These are phyloP conservation scores for Apodemia hepburni DNA, from an alignment of 2,888 invertebrate genomes.

Conservation along the genomic window DNA sequence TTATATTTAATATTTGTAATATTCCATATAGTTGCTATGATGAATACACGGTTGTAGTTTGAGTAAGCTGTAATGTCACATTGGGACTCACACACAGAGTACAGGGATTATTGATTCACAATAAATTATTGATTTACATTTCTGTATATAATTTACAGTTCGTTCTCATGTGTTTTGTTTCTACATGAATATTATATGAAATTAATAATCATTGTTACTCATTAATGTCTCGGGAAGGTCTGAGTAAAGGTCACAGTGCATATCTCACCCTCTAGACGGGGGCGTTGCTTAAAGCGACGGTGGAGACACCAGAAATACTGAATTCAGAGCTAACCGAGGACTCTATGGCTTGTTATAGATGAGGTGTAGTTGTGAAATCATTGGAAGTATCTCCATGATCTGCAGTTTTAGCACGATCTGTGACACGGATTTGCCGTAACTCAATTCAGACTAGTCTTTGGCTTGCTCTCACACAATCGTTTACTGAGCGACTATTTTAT, in stretches of 20 bases:
- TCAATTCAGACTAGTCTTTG: conserved; percentile 92
- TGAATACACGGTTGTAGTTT: conserved; percentile 39
- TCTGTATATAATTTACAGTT: not conserved
- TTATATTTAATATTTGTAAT: too few species aligned
- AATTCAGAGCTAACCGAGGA: conserved; percentile 70
- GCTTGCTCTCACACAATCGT: conserved; percentile 66
- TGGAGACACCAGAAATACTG: conserved; percentile 85
- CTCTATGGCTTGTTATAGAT: conserved; percentile 45
- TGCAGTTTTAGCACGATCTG: conserved; percentile 87
- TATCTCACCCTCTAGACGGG: conserved; percentile 82
- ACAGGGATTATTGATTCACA: conserved; percentile 43
- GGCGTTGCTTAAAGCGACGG: conserved; percentile 78
- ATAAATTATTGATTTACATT: not conserved
- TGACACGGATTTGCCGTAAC: conserved; percentile 80
- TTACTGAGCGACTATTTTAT: conserved; percentile 49
- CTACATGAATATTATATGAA: not conserved
- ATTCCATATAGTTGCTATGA: conserved; percentile 48
- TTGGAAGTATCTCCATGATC: conserved; percentile 83
- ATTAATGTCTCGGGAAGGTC: conserved; percentile 87
- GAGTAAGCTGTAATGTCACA: conserved; percentile 86
- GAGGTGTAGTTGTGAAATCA: conserved; percentile 62
- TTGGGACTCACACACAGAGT: conserved; percentile 85
- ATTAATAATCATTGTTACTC: conserved; percentile 46
- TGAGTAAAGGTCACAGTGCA: conserved; percentile 81
- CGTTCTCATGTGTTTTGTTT: not conserved